A percentile compares a stretch with the other conserved stretches of the same genome.
Conservation (phyloP, 2,797 vertebrate genomes). For the Aotus griseimembra region DNA sequence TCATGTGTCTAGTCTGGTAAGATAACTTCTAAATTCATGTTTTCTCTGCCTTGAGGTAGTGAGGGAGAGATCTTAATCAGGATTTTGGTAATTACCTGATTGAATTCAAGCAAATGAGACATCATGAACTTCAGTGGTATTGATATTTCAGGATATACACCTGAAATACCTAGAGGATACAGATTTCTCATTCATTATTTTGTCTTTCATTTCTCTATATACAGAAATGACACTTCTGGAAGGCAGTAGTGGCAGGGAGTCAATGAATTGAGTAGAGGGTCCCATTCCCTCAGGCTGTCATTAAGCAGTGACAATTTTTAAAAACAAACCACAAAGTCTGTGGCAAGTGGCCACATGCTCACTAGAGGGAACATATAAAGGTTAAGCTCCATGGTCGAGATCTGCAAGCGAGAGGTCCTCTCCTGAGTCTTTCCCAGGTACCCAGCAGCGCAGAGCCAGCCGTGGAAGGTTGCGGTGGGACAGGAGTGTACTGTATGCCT, state of each 20-base stretch:
- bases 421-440: not conserved
- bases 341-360: not conserved
- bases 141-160: not conserved
- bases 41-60: constrained; percentile 37
- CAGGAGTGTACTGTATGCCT: not conserved
- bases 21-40: not conserved
- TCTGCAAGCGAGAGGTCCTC: not conserved
- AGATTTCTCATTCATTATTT: not conserved
- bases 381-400: not conserved
- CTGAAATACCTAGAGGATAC: not conserved
- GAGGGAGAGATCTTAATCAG: not conserved
- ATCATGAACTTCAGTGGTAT: not conserved
- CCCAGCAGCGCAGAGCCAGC: not conserved
- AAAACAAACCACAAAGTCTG: not conserved
- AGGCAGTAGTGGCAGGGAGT: not conserved
- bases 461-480: not conserved
- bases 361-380: not conserved
- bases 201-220: not conserved
- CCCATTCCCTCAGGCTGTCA: not conserved
- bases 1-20: not conserved
- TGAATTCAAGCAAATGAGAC: constrained; percentile 19
- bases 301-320: not conserved
- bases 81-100: constrained; percentile 33
- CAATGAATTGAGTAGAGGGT: not conserved
- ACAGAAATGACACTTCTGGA: not conserved